Evolutionary conservation across 1,140 invertebrate genomes (phyloP).

Genomic region (Caenorhabditis tropicalis): DNA sequence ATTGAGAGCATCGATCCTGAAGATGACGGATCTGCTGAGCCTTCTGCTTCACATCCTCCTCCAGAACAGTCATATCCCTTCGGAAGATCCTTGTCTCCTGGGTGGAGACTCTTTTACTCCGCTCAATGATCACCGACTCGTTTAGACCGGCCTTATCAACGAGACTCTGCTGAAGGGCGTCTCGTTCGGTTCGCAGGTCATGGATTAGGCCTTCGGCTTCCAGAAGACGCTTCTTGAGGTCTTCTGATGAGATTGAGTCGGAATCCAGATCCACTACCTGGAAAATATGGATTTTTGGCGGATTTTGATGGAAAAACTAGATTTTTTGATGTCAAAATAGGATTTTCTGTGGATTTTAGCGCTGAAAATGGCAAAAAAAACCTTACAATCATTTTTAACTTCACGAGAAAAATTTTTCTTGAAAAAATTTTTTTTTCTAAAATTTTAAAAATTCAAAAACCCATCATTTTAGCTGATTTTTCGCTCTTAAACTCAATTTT

Average conservation of each 20-base stretch:
- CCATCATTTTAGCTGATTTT: too few species aligned
- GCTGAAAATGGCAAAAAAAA: too few species aligned
- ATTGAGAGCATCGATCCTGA: background rate
- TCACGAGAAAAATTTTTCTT: too few species aligned
- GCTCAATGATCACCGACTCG: background rate
- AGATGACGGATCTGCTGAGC: background rate
- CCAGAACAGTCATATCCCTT: background rate
- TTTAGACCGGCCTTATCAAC: background rate
- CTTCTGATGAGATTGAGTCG: background rate
- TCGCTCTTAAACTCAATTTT: too few species aligned
- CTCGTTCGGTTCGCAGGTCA: background rate
- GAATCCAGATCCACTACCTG: background rate
- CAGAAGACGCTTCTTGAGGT: background rate
- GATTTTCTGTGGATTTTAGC: too few species aligned
- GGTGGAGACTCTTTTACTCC: background rate
- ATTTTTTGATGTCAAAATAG: too few species aligned
- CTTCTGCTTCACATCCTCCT: background rate
- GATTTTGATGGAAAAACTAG: background rate
- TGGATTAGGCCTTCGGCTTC: background rate
- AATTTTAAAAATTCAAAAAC: too few species aligned
- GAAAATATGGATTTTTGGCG: background rate
- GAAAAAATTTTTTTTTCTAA: too few species aligned
- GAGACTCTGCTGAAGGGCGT: background rate
- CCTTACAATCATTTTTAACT: too few species aligned
- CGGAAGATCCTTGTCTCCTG: constrained; percentile 8